phyloP scores from a whole-genome alignment of 2,888 invertebrate species.

The Acrobasis repandana region DNA sequence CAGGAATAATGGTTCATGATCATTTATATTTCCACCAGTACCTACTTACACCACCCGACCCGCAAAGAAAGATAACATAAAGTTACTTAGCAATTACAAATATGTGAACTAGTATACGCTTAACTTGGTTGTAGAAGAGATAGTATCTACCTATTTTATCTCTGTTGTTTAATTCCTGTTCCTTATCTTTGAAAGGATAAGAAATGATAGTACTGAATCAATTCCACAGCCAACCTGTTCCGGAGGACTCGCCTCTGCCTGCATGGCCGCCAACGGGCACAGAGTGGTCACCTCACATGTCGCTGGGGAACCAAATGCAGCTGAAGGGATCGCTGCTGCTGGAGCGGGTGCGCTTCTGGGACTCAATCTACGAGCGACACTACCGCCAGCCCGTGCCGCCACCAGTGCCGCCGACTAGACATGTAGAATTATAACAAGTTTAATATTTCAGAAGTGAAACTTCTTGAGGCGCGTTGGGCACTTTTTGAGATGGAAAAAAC shows the following conservation, averaged over 20 bases:
- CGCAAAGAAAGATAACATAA: too few relatives aligned
- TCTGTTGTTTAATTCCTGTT: too few relatives aligned
- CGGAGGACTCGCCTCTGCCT: conserved; percentile 37
- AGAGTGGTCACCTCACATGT: conserved; percentile 46
- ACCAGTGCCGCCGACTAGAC: conserved; percentile 25
- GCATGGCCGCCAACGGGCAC: conserved; percentile 45
- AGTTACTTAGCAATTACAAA: too few relatives aligned
- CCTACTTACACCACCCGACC: too few relatives aligned
- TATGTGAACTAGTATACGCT: too few relatives aligned
- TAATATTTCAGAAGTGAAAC: too few relatives aligned
- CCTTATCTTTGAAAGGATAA: neutral
- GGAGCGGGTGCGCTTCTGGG: conserved; percentile 45
- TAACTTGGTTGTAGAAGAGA: too few relatives aligned
- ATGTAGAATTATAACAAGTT: conserved; percentile 31
- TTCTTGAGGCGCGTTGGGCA: too few relatives aligned
- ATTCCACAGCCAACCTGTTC: conserved; percentile 37
- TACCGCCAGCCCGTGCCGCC: conserved; percentile 45
- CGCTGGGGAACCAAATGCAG: conserved; percentile 37
- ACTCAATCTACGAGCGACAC: conserved; percentile 45
- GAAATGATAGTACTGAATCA: neutral
- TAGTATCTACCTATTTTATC: too few relatives aligned
- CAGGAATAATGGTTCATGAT: too few relatives aligned
- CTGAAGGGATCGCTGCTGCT: conserved; percentile 38
- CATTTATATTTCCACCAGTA: too few relatives aligned
- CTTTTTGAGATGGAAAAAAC: too few relatives aligned